A percentile compares a stretch with the other conserved stretches of the same genome.
These are phyloP conservation scores for Andrena cerasifolii DNA, from an alignment of 1,140 invertebrate genomes.

Conservation along the genomic window DNA sequence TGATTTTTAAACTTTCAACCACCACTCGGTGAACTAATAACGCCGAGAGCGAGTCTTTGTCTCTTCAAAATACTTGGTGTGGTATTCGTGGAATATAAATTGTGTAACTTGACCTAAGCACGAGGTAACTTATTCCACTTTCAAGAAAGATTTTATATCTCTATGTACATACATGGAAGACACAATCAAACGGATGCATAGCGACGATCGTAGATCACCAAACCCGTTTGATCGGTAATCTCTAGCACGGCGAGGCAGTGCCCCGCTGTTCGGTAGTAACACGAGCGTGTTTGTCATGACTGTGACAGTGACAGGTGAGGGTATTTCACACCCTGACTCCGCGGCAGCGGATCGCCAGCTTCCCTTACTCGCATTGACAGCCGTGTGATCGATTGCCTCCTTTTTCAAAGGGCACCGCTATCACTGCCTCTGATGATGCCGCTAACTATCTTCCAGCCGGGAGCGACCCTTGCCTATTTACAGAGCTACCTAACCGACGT, in stretches of 20 bases:
- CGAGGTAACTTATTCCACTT: not conserved
- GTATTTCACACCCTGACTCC: conserved; percentile 26
- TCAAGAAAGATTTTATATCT: too few species aligned
- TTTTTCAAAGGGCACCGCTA: conserved; percentile 68
- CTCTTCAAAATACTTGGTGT: too few species aligned
- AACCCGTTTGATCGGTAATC: conserved; percentile 36
- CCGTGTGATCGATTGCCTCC: conserved; percentile 64
- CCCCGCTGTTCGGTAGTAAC: conserved; percentile 3
- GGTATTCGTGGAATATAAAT: too few species aligned
- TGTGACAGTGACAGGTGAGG: conserved; percentile 63
- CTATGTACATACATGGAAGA: too few species aligned
- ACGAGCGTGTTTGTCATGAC: conserved; percentile 39
- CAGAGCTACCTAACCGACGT: conserved; percentile 5
- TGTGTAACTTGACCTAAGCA: too few species aligned
- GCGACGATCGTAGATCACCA: conserved; percentile 6
- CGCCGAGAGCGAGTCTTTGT: too few species aligned
- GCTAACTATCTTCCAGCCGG: conserved; percentile 43
- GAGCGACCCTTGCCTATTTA: conserved; percentile 30
- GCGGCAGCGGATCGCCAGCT: conserved; percentile 21
- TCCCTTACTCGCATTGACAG: conserved; percentile 57
- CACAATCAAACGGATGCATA: not conserved
- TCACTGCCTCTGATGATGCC: conserved; percentile 54
- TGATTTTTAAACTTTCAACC: too few species aligned
- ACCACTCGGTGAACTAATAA: too few species aligned
- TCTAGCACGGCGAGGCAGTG: not conserved